Evolutionary conservation across 2,113 vertebrate species (phyloP).

Genomic region (Asarcornis scutulata): DNA sequence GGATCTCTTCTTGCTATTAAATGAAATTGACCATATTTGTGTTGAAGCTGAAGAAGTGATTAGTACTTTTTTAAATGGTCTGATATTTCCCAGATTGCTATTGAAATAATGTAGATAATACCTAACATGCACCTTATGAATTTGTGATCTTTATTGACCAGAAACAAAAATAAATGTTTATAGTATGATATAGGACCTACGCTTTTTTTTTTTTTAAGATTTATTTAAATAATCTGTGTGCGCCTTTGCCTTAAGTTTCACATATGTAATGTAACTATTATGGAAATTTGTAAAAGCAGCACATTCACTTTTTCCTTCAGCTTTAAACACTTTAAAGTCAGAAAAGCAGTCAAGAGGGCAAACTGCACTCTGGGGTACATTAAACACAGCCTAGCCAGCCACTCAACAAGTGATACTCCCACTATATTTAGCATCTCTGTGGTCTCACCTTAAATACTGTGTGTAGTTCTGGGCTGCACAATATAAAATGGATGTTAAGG

Average conservation of each 20-base stretch:
- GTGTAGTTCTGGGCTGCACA: too few species aligned
- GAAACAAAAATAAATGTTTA: not conserved
- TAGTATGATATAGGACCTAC: not conserved
- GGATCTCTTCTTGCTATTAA: not conserved
- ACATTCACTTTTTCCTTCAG: not conserved
- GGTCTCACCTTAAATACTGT: too few species aligned
- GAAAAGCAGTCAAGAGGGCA: not conserved
- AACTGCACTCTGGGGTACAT: too few species aligned
- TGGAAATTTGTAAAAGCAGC: not conserved
- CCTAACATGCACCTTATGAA: too few species aligned
- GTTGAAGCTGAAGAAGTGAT: not conserved
- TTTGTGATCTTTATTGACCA: not conserved
- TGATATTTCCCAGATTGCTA: not conserved
- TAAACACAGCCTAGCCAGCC: too few species aligned
- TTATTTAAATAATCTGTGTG: not conserved
- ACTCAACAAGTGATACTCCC: too few species aligned
- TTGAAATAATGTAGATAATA: not conserved
- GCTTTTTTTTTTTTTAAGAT: not conserved
- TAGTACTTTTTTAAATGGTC: not conserved
- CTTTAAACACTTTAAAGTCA: not conserved
- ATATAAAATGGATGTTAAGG: too few species aligned
- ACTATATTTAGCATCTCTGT: too few species aligned
- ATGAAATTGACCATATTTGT: not conserved
- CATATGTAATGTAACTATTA: not conserved
- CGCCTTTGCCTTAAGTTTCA: not conserved